Base-by-base conservation (phyloP, 2,888 invertebrate genomes). In the Seira musarum region DNA sequence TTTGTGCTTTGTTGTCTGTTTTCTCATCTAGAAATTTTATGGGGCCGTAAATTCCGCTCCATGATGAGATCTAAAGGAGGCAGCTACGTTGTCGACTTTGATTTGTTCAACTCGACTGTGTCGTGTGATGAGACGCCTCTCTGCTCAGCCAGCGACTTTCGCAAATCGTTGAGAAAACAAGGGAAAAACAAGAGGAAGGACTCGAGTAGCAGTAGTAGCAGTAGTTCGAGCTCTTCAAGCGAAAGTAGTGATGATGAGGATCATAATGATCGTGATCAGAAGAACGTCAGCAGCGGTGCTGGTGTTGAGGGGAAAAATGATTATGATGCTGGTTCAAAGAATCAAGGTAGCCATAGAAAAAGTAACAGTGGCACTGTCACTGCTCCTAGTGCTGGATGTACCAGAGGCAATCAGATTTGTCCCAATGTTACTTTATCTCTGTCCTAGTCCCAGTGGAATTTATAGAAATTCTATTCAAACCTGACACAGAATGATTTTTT, bases 31-130 rank as follows among this genome's bases (percentile, higher is more conserved):
- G 85, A 85, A 79, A 85, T 85, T 61, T 76, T 84, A 40, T 85
- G 85, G 85, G 85, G 85, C 24, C 82, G 81, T 69, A 81, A 84
- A 63, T 85, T 85, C 65, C 82, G 80, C 60, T 80, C 82, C 60
- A 79, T 85, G 67, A 83, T 83, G 76, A 75, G 77, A 67, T 84
- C 77, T 69, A 83, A 85, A 63, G 61, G 80, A 22, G 84, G 83
- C 19, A 65, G 80, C 22, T 84, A 84, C 67, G 60, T 83, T 30
- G 82, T 85, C 21, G 83, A 85, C 74, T 85, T 82, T 76, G 83
- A 82, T 65, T 73, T 85, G 66, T 85, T 85, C 64, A 80, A 85
- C 64, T 72, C 79, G n/a, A 85, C 85, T 60, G 78, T 82, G 53
- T 80, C 82, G 19, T 77, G 77, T 53, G 84, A 83, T 17, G 85